Conservation (phyloP, 1,140 invertebrate genomes). For the Meloidogyne hapla region DNA sequence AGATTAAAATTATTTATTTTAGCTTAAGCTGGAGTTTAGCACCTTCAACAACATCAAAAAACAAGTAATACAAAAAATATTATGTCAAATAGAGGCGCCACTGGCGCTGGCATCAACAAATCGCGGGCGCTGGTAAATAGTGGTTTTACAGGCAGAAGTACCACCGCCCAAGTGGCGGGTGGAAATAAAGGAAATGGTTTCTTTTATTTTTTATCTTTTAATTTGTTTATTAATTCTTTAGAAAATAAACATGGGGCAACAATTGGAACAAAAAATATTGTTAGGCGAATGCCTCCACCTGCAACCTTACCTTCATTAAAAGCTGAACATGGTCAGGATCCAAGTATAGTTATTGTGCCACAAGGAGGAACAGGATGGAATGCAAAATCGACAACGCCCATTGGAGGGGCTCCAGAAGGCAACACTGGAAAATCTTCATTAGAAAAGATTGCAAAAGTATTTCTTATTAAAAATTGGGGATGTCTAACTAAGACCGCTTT, state of each 20-base stretch:
- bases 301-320: constrained; percentile 62
- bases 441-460: not conserved
- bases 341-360: constrained; percentile 56
- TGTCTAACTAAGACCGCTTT: no score
- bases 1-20: not conserved
- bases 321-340: constrained; percentile 61
- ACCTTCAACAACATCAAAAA: constrained; percentile 6
- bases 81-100: constrained; percentile 57
- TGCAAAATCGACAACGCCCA: constrained; percentile 42
- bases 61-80: constrained; percentile 19
- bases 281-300: constrained; percentile 64
- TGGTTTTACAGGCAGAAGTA: constrained; percentile 54
- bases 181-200: constrained; percentile 41
- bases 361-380: constrained; percentile 62
- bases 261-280: constrained; percentile 55
- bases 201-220: constrained; percentile 13
- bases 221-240: not conserved
- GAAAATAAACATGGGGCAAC: constrained; percentile 52
- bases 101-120: constrained; percentile 51
- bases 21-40: constrained; percentile 17
- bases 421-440: not conserved
- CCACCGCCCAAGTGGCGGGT: constrained; percentile 33
- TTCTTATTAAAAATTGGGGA: no score
- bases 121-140: constrained; percentile 57
- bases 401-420: not conserved